Evolutionary conservation across 2,797 vertebrate species (phyloP).

Genomic region (Muraenolepis orangiensis): DNA sequence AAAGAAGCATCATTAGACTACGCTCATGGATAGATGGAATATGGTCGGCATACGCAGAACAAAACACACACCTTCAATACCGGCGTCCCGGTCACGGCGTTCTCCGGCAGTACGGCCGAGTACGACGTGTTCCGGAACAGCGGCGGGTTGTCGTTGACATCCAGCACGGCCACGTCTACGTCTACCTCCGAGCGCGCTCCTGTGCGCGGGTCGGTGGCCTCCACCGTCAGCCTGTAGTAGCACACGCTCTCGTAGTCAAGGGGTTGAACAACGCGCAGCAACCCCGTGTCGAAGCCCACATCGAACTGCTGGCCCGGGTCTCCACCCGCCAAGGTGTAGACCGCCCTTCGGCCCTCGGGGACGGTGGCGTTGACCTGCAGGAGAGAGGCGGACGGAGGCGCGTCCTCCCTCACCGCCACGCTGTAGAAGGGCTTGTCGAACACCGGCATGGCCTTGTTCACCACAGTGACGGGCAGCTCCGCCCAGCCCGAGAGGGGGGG

Average conservation of each 20-base stretch:
- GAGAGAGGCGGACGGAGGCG: slow-evolving; percentile 80
- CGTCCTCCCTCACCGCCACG: slow-evolving; percentile 84
- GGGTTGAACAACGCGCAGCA: slow-evolving; percentile 81
- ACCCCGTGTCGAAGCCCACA: slow-evolving; percentile 89
- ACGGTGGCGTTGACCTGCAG: slow-evolving; percentile 88
- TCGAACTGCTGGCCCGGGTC: slow-evolving; percentile 88
- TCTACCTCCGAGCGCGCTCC: slow-evolving; percentile 89
- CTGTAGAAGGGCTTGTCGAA: slow-evolving; percentile 96
- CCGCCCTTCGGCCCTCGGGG: slow-evolving; percentile 85
- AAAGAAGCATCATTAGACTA: neutral
- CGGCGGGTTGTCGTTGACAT: slow-evolving; percentile 92
- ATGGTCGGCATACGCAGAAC: slow-evolving; percentile 23
- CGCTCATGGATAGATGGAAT: neutral
- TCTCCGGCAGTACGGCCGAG: slow-evolving; percentile 80
- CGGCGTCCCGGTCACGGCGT: slow-evolving; percentile 82
- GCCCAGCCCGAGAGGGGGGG: slow-evolving; percentile 83
- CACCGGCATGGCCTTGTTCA: slow-evolving; percentile 95
- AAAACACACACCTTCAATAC: slow-evolving; percentile 70
- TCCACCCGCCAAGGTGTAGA: slow-evolving; percentile 88
- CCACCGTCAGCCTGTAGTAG: slow-evolving; percentile 86
- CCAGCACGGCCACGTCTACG: slow-evolving; percentile 88
- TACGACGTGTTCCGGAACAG: slow-evolving; percentile 82
- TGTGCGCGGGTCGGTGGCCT: slow-evolving; percentile 87
- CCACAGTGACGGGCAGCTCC: slow-evolving; percentile 83
- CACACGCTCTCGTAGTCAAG: slow-evolving; percentile 88